phyloP scores from a whole-genome alignment of 2,888 invertebrate genomes.

The Gymnocheta viridis region DNA sequence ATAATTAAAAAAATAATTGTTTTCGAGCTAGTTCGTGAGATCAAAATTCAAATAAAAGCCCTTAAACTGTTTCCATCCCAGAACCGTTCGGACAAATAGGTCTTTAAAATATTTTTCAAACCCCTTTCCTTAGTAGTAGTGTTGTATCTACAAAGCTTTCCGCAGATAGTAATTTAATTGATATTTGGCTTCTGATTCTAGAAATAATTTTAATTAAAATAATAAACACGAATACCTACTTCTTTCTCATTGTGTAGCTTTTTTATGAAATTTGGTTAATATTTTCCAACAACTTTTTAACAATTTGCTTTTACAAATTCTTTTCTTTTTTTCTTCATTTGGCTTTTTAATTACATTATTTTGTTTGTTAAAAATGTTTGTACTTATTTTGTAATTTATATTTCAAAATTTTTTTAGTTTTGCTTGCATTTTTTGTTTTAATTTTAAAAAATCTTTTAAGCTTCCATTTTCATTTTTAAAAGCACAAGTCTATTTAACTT shows the following conservation, averaged over 20 bases:
- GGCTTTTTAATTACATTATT: neutral
- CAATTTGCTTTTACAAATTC: neutral
- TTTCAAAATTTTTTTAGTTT: neutral
- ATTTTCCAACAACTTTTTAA: neutral
- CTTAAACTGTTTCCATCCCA: neutral
- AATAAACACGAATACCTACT: too few relatives aligned
- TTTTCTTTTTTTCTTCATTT: too few relatives aligned
- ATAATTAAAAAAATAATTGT: neutral
- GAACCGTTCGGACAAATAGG: neutral
- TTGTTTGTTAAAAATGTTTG: neutral
- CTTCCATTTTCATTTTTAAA: conserved; percentile 10
- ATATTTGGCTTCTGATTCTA: too few relatives aligned
- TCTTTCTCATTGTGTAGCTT: neutral
- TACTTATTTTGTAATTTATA: conserved; percentile 32
- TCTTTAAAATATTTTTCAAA: too few relatives aligned
- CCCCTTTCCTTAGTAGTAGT: too few relatives aligned
- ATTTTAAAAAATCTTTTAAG: neutral
- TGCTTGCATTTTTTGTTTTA: neutral
- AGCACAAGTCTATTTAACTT: conserved; percentile 53
- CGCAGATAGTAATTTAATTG: too few relatives aligned
- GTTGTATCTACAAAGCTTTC: too few relatives aligned
- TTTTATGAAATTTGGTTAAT: neutral
- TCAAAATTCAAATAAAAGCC: neutral
- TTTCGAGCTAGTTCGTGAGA: neutral
- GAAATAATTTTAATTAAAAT: too few relatives aligned